Base-by-base conservation (phyloP, 2,797 vertebrate species). In the Sebastes baramenuke region DNA sequence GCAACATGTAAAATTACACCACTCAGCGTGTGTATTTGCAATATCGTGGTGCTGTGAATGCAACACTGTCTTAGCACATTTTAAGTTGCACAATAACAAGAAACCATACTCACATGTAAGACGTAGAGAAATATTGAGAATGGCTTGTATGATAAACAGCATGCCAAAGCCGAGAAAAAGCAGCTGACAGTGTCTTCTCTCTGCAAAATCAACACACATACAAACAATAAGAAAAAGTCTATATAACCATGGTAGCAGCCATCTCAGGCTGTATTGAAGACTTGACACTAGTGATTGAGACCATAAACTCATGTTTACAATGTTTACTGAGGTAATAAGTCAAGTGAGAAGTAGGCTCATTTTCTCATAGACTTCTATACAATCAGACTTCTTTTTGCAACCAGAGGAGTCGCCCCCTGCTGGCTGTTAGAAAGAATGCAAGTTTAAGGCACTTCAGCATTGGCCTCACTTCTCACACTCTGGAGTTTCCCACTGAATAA, bases 81-180 rank as follows among this genome's bases (percentile, higher is more conserved):
- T 16, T 20, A 46, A 30, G 29, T 73, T 65, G 14, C 18, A n/a
- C 30, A 74, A 36, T 36, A 36, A 12, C 3, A 46, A 30, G 34
- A 46, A 32, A 24, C 5, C 18, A 42, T 24, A 80, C 88, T 87
- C 52, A 89, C 90, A 2, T 10, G 65, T 25, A 6, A 92, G 60
- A 1, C 86, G 84, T 12, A 93, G 77, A 24, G 86, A 36, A 10
- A 93, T 3, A n/a, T 89, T 92, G 72, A 92, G 88, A 67, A 24
- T 20, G 32, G 59, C 87, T 86, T 93, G 88, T 22, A 80, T 24
- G 32, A 91, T 54, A 22, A 87, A 92, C 36, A 92, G 42, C 8
- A 86, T 1, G 9, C 87, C 88, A 25, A 90, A 81, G 59, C 70
- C 22, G 14, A 91, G 59, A 20, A 87, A 13, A 61, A 92, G 13